These are phyloP conservation scores for Dendrolimus pini DNA, from an alignment of 2,888 invertebrate species.

Conservation along the genomic window DNA sequence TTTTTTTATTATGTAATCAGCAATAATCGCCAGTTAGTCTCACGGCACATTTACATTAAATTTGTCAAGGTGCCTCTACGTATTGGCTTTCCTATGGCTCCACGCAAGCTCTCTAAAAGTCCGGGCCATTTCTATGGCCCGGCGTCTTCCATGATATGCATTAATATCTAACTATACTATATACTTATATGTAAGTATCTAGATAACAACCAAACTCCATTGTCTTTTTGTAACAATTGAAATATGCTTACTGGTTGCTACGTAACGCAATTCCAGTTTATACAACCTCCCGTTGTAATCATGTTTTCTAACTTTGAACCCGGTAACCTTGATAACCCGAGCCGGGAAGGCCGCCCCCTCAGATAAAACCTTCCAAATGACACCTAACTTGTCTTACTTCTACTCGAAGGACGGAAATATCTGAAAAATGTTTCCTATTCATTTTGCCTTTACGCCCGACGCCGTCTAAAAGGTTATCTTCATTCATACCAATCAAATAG, in stretches of 20 bases:
- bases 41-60: too few species aligned
- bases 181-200: too few species aligned
- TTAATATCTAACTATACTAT: too few species aligned
- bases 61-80: too few species aligned
- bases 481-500: neutral
- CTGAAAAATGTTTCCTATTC: slow-evolving; percentile 17
- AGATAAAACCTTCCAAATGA: slow-evolving; percentile 25
- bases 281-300: neutral
- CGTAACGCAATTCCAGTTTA: neutral
- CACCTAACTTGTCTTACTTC: slow-evolving; percentile 24
- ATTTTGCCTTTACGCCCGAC: neutral
- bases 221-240: neutral
- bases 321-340: slow-evolving; percentile 15
- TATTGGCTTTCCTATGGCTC: too few species aligned
- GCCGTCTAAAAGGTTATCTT: neutral
- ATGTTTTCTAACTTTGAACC: slow-evolving; percentile 1
- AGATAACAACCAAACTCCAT: too few species aligned
- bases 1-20: too few species aligned
- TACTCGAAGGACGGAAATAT: slow-evolving; percentile 14
- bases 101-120: too few species aligned
- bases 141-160: too few species aligned
- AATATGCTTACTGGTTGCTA: neutral
- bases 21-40: too few species aligned
- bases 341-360: slow-evolving; percentile 16
- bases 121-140: too few species aligned